Conservation (phyloP, 2,888 invertebrate genomes). For the Stomorhina lunata region DNA sequence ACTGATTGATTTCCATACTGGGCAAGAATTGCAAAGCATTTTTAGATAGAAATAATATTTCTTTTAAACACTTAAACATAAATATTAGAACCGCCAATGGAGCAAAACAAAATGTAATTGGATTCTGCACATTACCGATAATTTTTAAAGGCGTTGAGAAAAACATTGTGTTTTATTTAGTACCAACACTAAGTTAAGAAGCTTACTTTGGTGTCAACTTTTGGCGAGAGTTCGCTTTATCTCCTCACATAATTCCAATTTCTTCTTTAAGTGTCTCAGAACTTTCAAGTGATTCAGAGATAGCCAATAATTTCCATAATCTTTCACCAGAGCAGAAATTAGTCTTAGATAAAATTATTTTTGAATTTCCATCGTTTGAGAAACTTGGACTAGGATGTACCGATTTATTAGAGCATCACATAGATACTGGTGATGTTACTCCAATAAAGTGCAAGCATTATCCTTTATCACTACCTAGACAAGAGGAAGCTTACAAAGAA, state of each 20-base stretch:
- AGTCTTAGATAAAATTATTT: neutral
- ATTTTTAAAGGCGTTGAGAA: neutral
- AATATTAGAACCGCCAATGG: neutral
- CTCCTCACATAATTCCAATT: neutral
- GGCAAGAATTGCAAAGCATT: neutral
- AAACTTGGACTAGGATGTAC: neutral
- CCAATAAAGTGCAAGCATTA: too few relatives aligned
- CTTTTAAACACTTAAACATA: neutral
- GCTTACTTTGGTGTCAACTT: conserved; percentile 20
- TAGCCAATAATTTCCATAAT: neutral
- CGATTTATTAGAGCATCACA: neutral
- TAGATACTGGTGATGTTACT: neutral
- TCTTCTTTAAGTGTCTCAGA: neutral
- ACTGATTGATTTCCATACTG: neutral
- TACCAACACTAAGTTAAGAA: neutral
- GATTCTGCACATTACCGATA: conserved; percentile 9
- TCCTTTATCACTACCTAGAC: too few relatives aligned
- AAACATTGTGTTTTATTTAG: conserved; percentile 9
- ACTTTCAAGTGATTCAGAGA: neutral
- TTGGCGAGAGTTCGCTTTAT: conserved; percentile 21
- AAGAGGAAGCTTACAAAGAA: too few relatives aligned
- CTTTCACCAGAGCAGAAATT: neutral
- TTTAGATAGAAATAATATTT: neutral
- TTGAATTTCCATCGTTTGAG: conserved; percentile 17
- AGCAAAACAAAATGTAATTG: neutral